A percentile compares a stretch with the other conserved stretches of the same genome.
These are phyloP conservation scores for Lordiphosa stackelbergi DNA, from an alignment of 1,140 invertebrate genomes.

Conservation along the genomic window DNA sequence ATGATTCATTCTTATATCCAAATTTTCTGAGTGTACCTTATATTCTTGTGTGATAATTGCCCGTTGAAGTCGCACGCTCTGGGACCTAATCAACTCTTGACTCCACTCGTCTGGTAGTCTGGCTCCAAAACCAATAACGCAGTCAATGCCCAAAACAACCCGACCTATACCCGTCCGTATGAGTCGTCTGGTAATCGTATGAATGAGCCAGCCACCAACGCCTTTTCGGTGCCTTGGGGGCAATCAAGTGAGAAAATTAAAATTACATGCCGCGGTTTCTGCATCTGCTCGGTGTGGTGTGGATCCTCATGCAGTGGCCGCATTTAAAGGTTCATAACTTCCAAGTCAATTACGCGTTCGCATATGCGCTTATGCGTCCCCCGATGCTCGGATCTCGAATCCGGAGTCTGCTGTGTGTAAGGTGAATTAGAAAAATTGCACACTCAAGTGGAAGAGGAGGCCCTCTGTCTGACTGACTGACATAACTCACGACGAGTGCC, in stretches of 20 bases:
- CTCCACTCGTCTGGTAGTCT: no score
- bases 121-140: no score
- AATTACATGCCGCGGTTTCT: conserved; percentile 58
- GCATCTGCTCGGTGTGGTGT: background rate
- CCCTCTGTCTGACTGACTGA: conserved; percentile 60
- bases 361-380: conserved; percentile 30
- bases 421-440: conserved; percentile 67
- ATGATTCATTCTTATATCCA: no score
- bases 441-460: conserved; percentile 57
- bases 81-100: no score
- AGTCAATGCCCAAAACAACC: no score
- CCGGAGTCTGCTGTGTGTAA: conserved; percentile 21
- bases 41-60: no score
- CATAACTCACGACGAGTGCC: conserved; percentile 61
- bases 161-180: conserved; percentile 17
- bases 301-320: conserved; percentile 37
- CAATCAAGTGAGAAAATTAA: conserved; percentile 76
- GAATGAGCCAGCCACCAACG: background rate
- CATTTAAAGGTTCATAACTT: conserved; percentile 76
- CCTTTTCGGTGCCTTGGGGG: conserved; percentile 20
- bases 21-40: no score
- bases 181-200: conserved; percentile 19
- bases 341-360: conserved; percentile 70
- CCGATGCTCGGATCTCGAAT: conserved; percentile 7
- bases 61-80: no score